Evolutionary conservation across 2,797 vertebrate genomes (phyloP).

Genomic region (Liasis olivaceus): DNA sequence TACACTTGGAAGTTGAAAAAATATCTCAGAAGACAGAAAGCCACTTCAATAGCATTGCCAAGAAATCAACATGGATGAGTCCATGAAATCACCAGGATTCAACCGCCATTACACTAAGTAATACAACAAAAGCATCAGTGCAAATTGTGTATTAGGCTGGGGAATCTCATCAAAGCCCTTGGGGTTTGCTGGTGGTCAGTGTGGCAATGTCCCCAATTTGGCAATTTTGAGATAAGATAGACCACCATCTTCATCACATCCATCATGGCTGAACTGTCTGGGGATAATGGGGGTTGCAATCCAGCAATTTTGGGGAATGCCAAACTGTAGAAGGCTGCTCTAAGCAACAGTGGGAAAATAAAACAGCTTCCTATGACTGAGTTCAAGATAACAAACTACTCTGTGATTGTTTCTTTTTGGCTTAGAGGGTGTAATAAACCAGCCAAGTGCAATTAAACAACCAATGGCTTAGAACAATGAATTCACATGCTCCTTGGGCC

Average conservation of each 20-base stretch:
- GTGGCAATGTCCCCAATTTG: not conserved
- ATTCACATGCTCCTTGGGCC: not conserved
- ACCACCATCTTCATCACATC: not conserved
- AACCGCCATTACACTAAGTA: not conserved
- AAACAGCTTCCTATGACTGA: not conserved
- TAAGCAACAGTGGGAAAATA: not conserved
- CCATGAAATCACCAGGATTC: not conserved
- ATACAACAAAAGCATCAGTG: not conserved
- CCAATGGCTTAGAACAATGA: not conserved
- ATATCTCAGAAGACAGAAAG: not conserved
- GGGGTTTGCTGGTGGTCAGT: not conserved
- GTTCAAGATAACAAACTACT: not conserved
- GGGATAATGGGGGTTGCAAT: not conserved
- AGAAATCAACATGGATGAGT: not conserved
- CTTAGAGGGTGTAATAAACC: not conserved
- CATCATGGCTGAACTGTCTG: not conserved
- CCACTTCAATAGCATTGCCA: not conserved
- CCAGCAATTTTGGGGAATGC: not conserved
- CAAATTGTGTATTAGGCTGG: not conserved
- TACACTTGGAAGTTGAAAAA: not conserved
- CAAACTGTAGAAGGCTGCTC: not conserved
- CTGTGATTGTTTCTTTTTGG: not conserved
- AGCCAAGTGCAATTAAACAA: not conserved
- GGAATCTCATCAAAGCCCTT: not conserved
- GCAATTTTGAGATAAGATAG: not conserved